phyloP scores from a whole-genome alignment of 2,113 vertebrate species.

The Camelus dromedarius region DNA sequence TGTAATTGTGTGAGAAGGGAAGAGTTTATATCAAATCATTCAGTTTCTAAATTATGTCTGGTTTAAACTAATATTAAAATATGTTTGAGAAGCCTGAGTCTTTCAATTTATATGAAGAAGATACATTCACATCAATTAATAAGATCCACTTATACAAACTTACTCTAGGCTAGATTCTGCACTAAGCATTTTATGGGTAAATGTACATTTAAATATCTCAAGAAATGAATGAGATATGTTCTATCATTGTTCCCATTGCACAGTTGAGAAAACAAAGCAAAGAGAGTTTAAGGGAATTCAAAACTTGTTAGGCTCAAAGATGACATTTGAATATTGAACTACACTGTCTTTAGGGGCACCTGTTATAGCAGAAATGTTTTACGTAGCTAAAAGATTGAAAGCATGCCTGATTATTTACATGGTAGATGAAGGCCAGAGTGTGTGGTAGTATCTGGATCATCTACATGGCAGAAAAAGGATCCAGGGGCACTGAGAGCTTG shows the following conservation, averaged over 20 bases:
- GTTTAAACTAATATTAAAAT: conserved; percentile 26
- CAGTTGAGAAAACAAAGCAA: conserved; percentile 20
- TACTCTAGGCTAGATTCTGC: background rate
- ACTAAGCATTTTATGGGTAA: background rate
- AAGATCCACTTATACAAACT: background rate
- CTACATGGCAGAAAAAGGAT: background rate
- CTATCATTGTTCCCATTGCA: background rate
- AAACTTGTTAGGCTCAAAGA: background rate
- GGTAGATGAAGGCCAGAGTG: background rate
- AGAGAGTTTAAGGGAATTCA: background rate
- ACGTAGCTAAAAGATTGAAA: background rate
- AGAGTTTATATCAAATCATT: background rate
- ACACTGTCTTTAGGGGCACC: background rate
- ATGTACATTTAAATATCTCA: background rate
- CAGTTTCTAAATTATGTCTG: background rate
- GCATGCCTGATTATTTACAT: background rate
- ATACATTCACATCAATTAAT: background rate
- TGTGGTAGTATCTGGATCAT: background rate
- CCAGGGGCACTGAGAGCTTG: background rate
- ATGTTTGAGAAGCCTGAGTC: background rate
- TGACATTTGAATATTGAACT: background rate
- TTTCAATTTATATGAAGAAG: background rate
- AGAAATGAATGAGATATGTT: background rate
- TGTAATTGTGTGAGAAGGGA: background rate
- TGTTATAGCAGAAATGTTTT: background rate